phyloP scores from a whole-genome alignment of 1,140 invertebrate genomes.

The Bradysia coprophila region DNA sequence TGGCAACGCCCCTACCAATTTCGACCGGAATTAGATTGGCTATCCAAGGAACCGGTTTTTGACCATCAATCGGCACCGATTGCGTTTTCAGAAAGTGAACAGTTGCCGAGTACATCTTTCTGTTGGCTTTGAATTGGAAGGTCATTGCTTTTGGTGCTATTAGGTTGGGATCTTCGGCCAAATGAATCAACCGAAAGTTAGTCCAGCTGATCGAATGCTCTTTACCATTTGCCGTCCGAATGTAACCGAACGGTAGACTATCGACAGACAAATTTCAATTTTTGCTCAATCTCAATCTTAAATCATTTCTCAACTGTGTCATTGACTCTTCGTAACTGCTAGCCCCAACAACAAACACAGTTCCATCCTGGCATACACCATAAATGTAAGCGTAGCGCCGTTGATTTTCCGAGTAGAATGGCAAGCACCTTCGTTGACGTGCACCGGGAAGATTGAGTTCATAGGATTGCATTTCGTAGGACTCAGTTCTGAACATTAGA shows the following conservation, averaged over 20 bases:
- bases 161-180: neutral
- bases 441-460: conserved; percentile 1
- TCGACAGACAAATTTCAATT: no score
- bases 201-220: neutral
- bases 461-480: neutral
- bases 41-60: no score
- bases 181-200: neutral
- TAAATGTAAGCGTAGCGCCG: neutral
- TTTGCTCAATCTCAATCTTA: no score
- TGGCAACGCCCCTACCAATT: neutral
- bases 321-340: neutral
- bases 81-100: neutral
- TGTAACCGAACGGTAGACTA: neutral
- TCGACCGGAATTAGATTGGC: neutral
- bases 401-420: neutral
- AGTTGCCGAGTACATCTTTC: neutral
- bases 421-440: neutral
- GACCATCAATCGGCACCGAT: no score
- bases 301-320: no score
- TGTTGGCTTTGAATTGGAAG: neutral
- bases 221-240: neutral
- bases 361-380: neutral
- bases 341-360: neutral
- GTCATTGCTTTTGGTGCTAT: neutral
- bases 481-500: neutral